Evolutionary conservation across 2,797 vertebrate genomes (phyloP).

Genomic region (Ataeniobius toweri): DNA sequence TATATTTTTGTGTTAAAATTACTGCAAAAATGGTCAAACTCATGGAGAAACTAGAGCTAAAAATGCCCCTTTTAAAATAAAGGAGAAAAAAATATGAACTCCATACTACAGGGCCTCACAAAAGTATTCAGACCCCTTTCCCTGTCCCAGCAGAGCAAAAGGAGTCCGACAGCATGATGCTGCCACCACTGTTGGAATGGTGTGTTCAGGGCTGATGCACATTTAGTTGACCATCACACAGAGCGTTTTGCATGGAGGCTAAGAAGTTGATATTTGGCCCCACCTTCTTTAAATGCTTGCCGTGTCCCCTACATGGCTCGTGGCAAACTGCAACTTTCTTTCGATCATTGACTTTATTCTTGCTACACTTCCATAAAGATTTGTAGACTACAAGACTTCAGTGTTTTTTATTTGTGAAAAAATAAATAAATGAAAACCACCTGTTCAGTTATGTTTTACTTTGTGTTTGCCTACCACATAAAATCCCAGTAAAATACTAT

Average conservation of each 20-base stretch:
- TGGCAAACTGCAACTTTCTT: too few species aligned
- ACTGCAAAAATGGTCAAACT: background rate
- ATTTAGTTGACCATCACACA: too few species aligned
- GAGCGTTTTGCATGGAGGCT: background rate
- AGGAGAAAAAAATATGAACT: background rate
- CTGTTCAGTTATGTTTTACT: background rate
- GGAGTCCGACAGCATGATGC: background rate
- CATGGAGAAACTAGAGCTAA: background rate
- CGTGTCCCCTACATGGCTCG: too few species aligned
- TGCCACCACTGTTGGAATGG: background rate
- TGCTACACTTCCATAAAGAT: background rate
- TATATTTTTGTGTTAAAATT: background rate
- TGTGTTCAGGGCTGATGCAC: too few species aligned
- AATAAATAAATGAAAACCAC: background rate
- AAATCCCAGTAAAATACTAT: background rate
- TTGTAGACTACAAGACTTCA: background rate
- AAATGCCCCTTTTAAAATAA: background rate
- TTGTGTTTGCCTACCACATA: background rate
- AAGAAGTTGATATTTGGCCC: background rate
- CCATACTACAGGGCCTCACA: background rate
- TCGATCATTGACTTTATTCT: too few species aligned
- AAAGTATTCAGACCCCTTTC: background rate
- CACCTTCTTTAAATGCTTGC: too few species aligned
- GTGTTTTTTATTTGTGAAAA: background rate
- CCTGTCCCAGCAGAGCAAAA: background rate